These are phyloP conservation scores for Misgurnus mizolepis DNA, from an alignment of 2,113 vertebrate species.

Conservation along the genomic window DNA sequence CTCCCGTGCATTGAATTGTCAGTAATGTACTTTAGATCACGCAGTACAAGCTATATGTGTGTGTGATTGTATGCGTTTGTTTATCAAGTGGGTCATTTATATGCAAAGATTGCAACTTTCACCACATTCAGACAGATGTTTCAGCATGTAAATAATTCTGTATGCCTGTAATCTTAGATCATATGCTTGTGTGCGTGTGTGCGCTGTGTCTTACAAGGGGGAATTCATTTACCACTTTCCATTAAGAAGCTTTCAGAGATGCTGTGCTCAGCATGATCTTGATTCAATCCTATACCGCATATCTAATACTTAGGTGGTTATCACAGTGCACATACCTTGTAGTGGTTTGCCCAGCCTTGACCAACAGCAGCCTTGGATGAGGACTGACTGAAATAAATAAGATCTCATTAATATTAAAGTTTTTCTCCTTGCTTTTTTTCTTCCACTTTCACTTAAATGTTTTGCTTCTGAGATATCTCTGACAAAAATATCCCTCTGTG, in stretches of 20 bases:
- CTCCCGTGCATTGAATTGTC: background rate
- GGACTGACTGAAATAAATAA: background rate
- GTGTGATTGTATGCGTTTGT: background rate
- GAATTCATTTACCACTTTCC: constrained; percentile 32
- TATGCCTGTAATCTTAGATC: constrained; percentile 27
- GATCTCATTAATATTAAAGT: no score
- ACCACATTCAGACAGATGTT: background rate
- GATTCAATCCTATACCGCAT: constrained; percentile 3
- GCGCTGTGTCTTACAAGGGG: background rate
- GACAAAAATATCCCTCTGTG: no score
- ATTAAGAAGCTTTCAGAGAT: constrained; percentile 28
- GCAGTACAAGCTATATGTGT: background rate
- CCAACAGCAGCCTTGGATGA: background rate
- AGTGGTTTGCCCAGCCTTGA: constrained; percentile 3
- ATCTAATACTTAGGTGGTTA: constrained; percentile 11
- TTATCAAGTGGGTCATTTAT: background rate
- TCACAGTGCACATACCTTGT: background rate
- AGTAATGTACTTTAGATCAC: constrained; percentile 14
- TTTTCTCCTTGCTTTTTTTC: no score
- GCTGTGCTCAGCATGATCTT: constrained; percentile 38
- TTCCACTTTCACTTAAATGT: no score
- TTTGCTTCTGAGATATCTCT: no score
- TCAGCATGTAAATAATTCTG: background rate
- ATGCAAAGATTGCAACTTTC: background rate
- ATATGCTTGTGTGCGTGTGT: constrained; percentile 16